A percentile compares a stretch with the other conserved stretches of the same genome.
phyloP scores from a whole-genome alignment of 2,888 invertebrate species.

The Volucella inanis region DNA sequence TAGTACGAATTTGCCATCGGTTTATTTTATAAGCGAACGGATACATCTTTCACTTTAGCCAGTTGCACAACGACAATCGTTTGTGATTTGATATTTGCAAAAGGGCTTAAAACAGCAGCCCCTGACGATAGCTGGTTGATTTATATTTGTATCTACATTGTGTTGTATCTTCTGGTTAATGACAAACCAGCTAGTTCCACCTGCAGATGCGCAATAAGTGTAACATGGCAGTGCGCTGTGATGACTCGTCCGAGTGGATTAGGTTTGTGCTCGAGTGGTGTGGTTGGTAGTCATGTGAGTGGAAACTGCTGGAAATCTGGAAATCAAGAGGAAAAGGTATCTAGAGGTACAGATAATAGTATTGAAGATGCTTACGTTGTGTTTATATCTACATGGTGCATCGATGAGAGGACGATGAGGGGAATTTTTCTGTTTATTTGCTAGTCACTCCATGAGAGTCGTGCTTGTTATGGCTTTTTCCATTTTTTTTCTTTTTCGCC shows the following conservation, averaged over 20 bases:
- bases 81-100: conserved; percentile 13
- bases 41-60: not conserved
- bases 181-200: conserved; percentile 45
- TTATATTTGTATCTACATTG: conserved; percentile 1
- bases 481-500: not conserved
- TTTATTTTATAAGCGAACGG: not conserved
- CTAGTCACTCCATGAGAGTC: conserved; percentile 50
- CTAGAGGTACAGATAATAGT: conserved; percentile 15
- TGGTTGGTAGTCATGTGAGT: conserved; percentile 33
- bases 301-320: conserved; percentile 3
- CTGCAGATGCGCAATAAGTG: conserved; percentile 67
- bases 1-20: not conserved
- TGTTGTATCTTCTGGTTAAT: conserved; percentile 12
- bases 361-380: conserved; percentile 33
- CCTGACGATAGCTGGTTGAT: not conserved
- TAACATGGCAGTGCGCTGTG: conserved; percentile 14
- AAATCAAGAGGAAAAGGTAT: conserved; percentile 1
- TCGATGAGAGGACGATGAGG: conserved; percentile 23
- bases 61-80: conserved; percentile 7
- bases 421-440: conserved; percentile 47
- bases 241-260: conserved; percentile 46
- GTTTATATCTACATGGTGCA: not conserved
- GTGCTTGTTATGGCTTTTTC: conserved; percentile 47
- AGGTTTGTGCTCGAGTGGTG: conserved; percentile 13
- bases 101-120: conserved; percentile 1